Conservation (phyloP, 1,140 invertebrate species). For the Drosophila nasuta region DNA sequence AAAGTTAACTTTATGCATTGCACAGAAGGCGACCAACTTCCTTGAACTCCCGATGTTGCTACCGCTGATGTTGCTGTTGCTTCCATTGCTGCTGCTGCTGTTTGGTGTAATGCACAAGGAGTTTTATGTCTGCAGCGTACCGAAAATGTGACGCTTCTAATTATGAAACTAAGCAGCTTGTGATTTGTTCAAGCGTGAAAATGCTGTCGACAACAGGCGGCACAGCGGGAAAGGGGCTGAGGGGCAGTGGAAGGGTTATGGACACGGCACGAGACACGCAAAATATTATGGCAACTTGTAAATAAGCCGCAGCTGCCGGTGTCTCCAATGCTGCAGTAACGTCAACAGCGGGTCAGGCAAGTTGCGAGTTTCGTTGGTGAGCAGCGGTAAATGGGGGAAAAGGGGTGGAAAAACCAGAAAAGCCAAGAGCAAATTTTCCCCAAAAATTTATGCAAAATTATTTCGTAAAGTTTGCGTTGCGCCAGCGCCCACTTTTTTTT, state of each 20-base stretch:
- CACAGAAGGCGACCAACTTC: slow-evolving; percentile 34
- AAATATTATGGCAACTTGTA: slow-evolving; percentile 84
- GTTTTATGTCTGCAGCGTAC: slow-evolving; percentile 61
- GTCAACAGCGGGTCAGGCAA: slow-evolving; percentile 54
- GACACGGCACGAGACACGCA: slow-evolving; percentile 62
- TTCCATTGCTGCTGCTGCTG: slow-evolving; percentile 32
- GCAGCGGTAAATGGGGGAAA: not conserved
- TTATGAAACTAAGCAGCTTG: slow-evolving; percentile 84
- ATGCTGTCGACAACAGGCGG: slow-evolving; percentile 78
- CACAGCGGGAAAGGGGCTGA: not conserved
- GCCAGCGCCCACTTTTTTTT: slow-evolving; percentile 65
- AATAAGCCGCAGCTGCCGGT: slow-evolving; percentile 78
- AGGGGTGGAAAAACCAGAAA: slow-evolving; percentile 51
- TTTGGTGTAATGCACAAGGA: slow-evolving; percentile 77
- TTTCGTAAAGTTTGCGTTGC: slow-evolving; percentile 79
- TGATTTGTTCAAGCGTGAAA: slow-evolving; percentile 83
- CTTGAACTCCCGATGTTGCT: slow-evolving; percentile 29
- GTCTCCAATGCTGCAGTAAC: slow-evolving; percentile 21
- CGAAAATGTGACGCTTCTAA: slow-evolving; percentile 82
- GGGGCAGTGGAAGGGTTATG: not conserved
- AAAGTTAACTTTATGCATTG: slow-evolving; percentile 45
- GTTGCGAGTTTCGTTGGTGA: not conserved
- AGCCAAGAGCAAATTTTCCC: slow-evolving; percentile 78
- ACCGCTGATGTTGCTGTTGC: slow-evolving; percentile 7
- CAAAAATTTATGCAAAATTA: slow-evolving; percentile 83